Evolutionary conservation across 2,888 invertebrate genomes (phyloP).

Genomic region (Chironomus riparius): DNA sequence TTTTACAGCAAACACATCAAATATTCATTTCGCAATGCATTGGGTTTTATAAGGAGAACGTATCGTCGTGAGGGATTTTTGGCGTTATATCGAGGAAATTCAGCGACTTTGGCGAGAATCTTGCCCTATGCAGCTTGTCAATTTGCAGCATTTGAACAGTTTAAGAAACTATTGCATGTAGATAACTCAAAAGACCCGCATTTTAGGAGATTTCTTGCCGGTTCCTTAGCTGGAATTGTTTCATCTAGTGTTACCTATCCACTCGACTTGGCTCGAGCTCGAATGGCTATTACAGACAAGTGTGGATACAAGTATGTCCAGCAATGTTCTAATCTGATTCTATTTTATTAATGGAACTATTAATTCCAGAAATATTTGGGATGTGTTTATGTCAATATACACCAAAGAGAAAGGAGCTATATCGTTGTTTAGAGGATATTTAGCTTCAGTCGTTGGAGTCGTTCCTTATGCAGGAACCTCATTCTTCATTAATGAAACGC

Average conservation of each 20-base stretch:
- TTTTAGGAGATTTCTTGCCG: slow-evolving; percentile 60
- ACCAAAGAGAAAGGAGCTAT: slow-evolving; percentile 46
- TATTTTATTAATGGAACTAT: not conserved
- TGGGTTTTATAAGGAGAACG: slow-evolving; percentile 56
- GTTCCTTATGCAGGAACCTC: slow-evolving; percentile 95
- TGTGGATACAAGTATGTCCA: slow-evolving; percentile 53
- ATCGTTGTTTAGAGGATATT: slow-evolving; percentile 76
- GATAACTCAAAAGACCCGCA: slow-evolving; percentile 49
- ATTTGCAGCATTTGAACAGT: slow-evolving; percentile 96
- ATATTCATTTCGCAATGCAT: slow-evolving; percentile 64
- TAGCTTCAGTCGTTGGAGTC: slow-evolving; percentile 85
- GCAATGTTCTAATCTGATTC: not conserved
- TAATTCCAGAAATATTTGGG: slow-evolving; percentile 39
- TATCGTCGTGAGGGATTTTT: slow-evolving; percentile 67
- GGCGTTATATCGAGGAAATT: slow-evolving; percentile 90
- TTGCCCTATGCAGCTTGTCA: slow-evolving; percentile 96
- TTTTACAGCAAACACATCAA: slow-evolving; percentile 50
- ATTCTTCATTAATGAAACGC: slow-evolving; percentile 93
- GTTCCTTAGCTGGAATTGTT: slow-evolving; percentile 90
- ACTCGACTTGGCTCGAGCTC: slow-evolving; percentile 87
- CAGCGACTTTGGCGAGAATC: slow-evolving; percentile 95
- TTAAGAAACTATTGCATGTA: slow-evolving; percentile 72
- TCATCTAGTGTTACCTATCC: slow-evolving; percentile 94
- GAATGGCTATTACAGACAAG: slow-evolving; percentile 91
- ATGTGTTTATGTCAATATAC: slow-evolving; percentile 61